These are phyloP conservation scores for Phacellophora camtschatica DNA, from an alignment of 30 jellyfish, hydroid and myxozoan genomes.

Conservation along the genomic window DNA sequence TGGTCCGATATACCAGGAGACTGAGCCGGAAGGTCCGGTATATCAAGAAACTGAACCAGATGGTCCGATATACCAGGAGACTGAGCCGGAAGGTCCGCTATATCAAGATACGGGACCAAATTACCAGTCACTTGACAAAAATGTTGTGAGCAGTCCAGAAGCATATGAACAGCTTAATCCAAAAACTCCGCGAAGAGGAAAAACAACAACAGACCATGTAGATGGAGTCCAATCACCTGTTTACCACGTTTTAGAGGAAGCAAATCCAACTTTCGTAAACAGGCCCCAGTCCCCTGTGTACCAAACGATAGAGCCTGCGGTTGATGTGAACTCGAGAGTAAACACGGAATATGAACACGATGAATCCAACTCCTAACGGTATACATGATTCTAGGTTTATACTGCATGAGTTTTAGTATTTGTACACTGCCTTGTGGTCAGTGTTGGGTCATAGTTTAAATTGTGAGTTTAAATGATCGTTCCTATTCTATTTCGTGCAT, in stretches of 20 bases:
- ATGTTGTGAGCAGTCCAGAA: not conserved
- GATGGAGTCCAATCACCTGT: not conserved
- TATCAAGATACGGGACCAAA: not conserved
- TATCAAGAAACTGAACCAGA: not conserved
- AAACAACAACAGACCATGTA: not conserved
- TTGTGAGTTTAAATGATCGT: not conserved
- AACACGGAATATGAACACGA: not conserved
- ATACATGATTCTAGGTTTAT: too few relatives aligned
- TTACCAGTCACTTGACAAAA: constrained; percentile 4
- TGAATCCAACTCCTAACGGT: too few relatives aligned
- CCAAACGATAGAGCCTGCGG: constrained; percentile 6
- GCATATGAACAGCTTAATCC: not conserved
- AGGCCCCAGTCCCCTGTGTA: constrained; percentile 20
- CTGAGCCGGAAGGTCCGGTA: constrained; percentile 6
- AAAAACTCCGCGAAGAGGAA: not conserved
- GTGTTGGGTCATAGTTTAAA: too few relatives aligned
- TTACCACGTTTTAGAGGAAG: not conserved
- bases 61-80: constrained; percentile 29
- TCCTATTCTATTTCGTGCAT: not conserved
- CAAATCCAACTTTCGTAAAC: not conserved
- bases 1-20: constrained; percentile 29
- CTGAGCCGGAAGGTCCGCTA: constrained; percentile 5
- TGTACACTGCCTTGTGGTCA: too few relatives aligned
- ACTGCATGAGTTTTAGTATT: too few relatives aligned
- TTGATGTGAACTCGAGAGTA: not conserved